phyloP scores from a whole-genome alignment of 2,797 vertebrate species.

The Anguilla marmorata region DNA sequence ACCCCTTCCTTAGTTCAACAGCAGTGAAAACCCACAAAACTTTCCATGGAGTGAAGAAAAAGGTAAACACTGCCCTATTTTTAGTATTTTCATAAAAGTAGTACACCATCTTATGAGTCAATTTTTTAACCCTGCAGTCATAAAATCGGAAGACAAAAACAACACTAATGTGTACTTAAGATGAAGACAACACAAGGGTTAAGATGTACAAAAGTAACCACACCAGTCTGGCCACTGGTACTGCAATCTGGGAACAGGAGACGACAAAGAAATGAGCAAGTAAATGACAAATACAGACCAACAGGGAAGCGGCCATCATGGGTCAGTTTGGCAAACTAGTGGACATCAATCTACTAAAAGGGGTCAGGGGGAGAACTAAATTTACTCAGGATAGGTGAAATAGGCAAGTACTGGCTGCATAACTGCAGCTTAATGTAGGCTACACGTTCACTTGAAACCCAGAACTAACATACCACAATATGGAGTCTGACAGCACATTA shows the following conservation, averaged over 20 bases:
- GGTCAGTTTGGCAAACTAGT: background rate
- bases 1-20: no score
- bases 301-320: background rate
- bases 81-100: no score
- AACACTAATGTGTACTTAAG: no score
- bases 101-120: no score
- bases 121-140: no score
- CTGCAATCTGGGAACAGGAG: background rate
- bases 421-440: background rate
- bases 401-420: background rate
- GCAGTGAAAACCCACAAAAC: no score
- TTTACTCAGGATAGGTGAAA: background rate
- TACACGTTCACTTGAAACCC: background rate
- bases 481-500: background rate
- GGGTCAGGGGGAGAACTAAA: background rate
- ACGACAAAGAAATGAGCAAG: background rate
- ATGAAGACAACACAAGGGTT: no score
- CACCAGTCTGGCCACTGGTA: background rate
- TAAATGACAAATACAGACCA: background rate
- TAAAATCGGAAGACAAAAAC: no score
- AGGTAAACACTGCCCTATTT: no score
- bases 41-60: no score
- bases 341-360: background rate
- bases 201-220: no score
- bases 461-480: background rate